phyloP scores from a whole-genome alignment of 2,888 invertebrate genomes.

The Drosophila colorata region DNA sequence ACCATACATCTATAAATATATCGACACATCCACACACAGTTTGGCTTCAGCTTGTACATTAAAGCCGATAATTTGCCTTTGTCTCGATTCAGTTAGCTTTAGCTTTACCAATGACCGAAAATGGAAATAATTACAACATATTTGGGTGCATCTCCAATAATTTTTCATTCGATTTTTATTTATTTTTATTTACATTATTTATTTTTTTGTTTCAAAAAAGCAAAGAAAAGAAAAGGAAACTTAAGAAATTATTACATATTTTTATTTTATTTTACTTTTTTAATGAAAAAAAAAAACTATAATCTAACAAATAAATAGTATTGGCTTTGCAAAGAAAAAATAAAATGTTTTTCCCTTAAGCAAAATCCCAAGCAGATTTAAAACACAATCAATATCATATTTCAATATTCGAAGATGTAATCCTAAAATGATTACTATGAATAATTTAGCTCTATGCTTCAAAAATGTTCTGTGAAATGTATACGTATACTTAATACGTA shows the following conservation, averaged over 20 bases:
- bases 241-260: conserved; percentile 4
- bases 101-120: conserved; percentile 63
- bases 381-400: not conserved
- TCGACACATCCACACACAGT: conserved; percentile 20
- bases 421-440: not conserved
- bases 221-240: conserved; percentile 12
- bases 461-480: not conserved
- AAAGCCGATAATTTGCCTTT: conserved; percentile 74
- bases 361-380: not conserved
- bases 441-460: not conserved
- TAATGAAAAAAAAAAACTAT: not conserved
- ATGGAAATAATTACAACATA: conserved; percentile 85
- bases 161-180: conserved; percentile 81
- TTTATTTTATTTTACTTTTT: conserved; percentile 45
- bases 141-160: conserved; percentile 85
- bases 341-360: no score
- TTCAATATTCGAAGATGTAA: no score
- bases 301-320: conserved; percentile 14
- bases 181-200: conserved; percentile 71
- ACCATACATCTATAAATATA: conserved; percentile 53
- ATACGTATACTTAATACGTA: no score
- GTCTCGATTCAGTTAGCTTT: conserved; percentile 60
- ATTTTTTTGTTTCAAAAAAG: conserved; percentile 55
- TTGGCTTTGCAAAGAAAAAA: conserved; percentile 26
- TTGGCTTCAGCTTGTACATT: conserved; percentile 73